These are phyloP conservation scores for Regulus satrapa DNA, from an alignment of 2,113 vertebrate genomes.

Conservation along the genomic window DNA sequence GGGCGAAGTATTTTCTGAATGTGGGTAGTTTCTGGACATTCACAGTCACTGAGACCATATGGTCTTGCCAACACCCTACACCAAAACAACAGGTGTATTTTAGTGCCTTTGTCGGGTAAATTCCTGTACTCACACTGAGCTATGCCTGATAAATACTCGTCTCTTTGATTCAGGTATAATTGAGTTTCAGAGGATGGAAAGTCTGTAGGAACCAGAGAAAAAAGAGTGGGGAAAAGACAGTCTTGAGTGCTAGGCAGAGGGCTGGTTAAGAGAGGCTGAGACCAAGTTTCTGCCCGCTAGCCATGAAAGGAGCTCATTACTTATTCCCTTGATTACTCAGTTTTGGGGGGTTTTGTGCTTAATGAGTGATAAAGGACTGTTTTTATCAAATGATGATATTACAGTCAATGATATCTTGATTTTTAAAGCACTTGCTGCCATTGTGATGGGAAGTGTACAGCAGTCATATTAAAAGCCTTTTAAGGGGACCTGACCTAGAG, in stretches of 20 bases:
- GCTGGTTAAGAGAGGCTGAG: not conserved
- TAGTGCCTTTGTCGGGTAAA: not conserved
- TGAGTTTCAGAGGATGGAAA: not conserved
- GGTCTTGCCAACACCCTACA: not conserved
- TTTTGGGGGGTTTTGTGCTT: not conserved
- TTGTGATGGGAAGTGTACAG: not conserved
- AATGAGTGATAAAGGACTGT: not conserved
- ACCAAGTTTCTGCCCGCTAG: not conserved
- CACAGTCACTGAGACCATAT: not conserved
- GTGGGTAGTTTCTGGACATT: not conserved
- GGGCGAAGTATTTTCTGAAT: not conserved
- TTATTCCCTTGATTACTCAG: not conserved
- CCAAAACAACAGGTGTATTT: not conserved
- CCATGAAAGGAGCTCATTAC: not conserved
- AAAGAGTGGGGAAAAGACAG: not conserved
- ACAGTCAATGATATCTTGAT: not conserved
- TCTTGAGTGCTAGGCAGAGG: not conserved
- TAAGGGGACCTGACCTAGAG: not conserved
- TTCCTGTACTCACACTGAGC: not conserved
- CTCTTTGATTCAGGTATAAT: not conserved
- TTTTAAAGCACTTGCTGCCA: not conserved
- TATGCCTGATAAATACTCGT: not conserved
- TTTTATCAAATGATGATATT: not conserved
- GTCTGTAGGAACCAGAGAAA: not conserved
- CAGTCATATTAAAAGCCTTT: not conserved